These are phyloP conservation scores for Otus scops DNA, from an alignment of 2,797 vertebrate species.

Conservation along the genomic window DNA sequence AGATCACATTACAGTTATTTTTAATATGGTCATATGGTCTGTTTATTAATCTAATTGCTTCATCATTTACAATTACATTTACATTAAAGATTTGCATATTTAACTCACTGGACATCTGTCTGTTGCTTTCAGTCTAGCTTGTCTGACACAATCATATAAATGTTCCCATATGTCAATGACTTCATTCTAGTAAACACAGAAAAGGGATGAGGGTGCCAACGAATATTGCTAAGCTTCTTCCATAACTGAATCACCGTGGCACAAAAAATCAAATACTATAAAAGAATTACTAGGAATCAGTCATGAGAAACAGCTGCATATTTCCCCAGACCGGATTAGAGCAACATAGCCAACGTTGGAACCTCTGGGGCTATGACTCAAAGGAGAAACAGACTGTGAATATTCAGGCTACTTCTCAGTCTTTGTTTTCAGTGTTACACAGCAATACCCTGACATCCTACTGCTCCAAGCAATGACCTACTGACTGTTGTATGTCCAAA, in stretches of 20 bases:
- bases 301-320: slow-evolving; percentile 42
- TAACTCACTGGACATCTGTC: slow-evolving; percentile 1
- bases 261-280: slow-evolving; percentile 32
- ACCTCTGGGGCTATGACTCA: slow-evolving; percentile 12
- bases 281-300: slow-evolving; percentile 26
- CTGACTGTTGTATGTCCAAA: background rate
- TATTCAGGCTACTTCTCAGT: background rate
- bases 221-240: slow-evolving; percentile 47
- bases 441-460: background rate
- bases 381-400: slow-evolving; percentile 1
- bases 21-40: background rate
- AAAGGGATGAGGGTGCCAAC: slow-evolving; percentile 31
- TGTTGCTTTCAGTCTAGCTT: slow-evolving; percentile 31
- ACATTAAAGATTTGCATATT: slow-evolving; percentile 12
- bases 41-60: background rate
- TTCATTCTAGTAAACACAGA: slow-evolving; percentile 63
- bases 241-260: slow-evolving; percentile 20
- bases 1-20: background rate
- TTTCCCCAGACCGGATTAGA: background rate
- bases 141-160: slow-evolving; percentile 43
- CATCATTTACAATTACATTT: background rate
- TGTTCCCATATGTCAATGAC: slow-evolving; percentile 65
- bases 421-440: background rate
- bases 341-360: background rate
- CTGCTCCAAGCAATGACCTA: background rate